These are phyloP conservation scores for Ophion slaviceki DNA, from an alignment of 2,888 invertebrate genomes.

Conservation along the genomic window DNA sequence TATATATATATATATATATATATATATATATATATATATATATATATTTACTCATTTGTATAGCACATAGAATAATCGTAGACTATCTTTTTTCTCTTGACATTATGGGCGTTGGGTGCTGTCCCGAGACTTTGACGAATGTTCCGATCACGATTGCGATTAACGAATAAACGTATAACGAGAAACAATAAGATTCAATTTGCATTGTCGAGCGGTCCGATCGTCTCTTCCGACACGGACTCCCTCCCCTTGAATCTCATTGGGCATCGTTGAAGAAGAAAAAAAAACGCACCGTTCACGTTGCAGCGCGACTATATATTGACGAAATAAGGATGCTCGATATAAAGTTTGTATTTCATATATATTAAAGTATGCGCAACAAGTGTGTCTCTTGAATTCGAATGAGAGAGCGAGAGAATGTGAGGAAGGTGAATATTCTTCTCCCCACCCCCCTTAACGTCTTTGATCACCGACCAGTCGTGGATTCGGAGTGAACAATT, in stretches of 20 bases:
- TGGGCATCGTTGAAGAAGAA: conserved; percentile 1
- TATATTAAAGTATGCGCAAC: conserved; percentile 6
- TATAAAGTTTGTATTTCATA: conserved; percentile 25
- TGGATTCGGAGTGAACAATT: conserved; percentile 44
- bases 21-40: neutral
- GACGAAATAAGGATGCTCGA: too few species aligned
- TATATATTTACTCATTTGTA: conserved; percentile 16
- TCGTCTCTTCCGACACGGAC: conserved; percentile 11
- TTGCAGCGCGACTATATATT: neutral
- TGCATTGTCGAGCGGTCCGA: neutral
- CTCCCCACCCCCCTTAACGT: neutral
- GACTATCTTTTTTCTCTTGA: conserved; percentile 24
- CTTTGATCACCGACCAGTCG: conserved; percentile 40
- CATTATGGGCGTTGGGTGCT: conserved; percentile 26
- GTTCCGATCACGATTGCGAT: conserved; percentile 25
- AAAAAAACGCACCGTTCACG: neutral
- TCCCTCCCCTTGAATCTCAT: conserved; percentile 55
- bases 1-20: too few species aligned
- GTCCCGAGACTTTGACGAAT: neutral
- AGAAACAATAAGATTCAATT: too few species aligned
- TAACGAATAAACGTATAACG: neutral
- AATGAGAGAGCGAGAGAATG: conserved; percentile 13
- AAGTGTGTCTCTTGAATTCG: conserved; percentile 27
- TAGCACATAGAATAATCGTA: conserved; percentile 39
- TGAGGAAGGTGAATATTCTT: neutral